These are phyloP conservation scores for Gadopsis bispinosus DNA, from an alignment of 2,797 vertebrate genomes.

Conservation along the genomic window DNA sequence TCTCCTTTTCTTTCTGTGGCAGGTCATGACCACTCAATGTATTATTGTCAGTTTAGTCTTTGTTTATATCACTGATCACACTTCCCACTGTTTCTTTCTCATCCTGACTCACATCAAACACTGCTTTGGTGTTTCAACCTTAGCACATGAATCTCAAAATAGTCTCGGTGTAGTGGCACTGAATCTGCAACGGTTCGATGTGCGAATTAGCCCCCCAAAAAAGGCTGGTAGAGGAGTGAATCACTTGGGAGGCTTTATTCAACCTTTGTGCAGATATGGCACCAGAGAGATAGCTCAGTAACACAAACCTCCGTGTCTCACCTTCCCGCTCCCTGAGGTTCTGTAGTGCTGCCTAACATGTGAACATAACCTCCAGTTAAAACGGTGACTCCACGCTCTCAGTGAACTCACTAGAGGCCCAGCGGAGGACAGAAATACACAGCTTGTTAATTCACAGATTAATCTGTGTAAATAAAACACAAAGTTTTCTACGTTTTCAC, in stretches of 20 bases:
- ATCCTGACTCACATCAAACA: slow-evolving; percentile 55
- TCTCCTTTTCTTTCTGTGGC: not conserved
- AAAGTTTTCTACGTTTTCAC: slow-evolving; percentile 22
- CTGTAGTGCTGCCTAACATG: slow-evolving; percentile 36
- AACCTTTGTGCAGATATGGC: slow-evolving; percentile 63
- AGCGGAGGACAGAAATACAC: slow-evolving; percentile 29
- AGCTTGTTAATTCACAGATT: slow-evolving; percentile 38
- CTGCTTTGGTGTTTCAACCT: slow-evolving; percentile 42
- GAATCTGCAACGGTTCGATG: slow-evolving; percentile 54
- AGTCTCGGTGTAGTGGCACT: slow-evolving; percentile 34
- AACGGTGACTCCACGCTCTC: slow-evolving; percentile 53
- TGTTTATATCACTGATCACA: slow-evolving; percentile 24
- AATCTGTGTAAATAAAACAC: slow-evolving; percentile 48
- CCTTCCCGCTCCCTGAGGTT: slow-evolving; percentile 48
- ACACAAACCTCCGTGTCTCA: slow-evolving; percentile 66
- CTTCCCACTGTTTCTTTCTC: slow-evolving; percentile 18
- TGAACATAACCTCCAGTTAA: slow-evolving; percentile 60
- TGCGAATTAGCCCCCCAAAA: slow-evolving; percentile 47
- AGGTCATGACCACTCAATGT: slow-evolving; percentile 32
- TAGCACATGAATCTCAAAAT: slow-evolving; percentile 51
- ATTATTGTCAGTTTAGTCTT: not conserved
- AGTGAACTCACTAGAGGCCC: slow-evolving; percentile 58
- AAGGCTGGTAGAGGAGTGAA: slow-evolving; percentile 45
- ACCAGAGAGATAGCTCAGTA: slow-evolving; percentile 47
- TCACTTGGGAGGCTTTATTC: slow-evolving; percentile 57